Evolutionary conservation across 2,113 vertebrate genomes (phyloP).

Genomic region (Plotosus lineatus): DNA sequence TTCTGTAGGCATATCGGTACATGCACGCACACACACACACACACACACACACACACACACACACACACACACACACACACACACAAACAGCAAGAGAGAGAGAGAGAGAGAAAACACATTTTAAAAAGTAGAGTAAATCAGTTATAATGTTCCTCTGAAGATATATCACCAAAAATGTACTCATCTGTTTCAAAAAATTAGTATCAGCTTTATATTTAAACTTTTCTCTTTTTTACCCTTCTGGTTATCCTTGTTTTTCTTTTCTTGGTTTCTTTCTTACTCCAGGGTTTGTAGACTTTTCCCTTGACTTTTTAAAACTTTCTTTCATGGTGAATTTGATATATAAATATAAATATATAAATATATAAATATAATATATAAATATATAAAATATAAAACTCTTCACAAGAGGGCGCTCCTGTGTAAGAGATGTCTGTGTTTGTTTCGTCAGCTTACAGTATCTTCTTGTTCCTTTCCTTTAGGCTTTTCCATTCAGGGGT

Average conservation of each 20-base stretch:
- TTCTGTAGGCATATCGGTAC: slow-evolving; percentile 66
- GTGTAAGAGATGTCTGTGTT: not conserved
- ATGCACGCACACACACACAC: not conserved
- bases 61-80: not conserved
- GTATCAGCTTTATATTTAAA: too few relatives aligned
- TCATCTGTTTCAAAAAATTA: too few relatives aligned
- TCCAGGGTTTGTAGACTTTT: too few relatives aligned
- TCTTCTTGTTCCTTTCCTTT: not conserved
- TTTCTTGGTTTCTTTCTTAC: not conserved
- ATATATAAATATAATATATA: too few relatives aligned
- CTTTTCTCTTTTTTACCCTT: too few relatives aligned
- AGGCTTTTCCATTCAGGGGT: too few relatives aligned
- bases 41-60: not conserved
- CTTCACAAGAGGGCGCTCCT: not conserved
- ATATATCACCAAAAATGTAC: too few relatives aligned
- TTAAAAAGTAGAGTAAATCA: too few relatives aligned
- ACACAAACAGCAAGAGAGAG: not conserved
- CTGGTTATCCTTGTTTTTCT: too few relatives aligned
- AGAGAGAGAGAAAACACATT: too few relatives aligned
- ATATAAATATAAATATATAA: too few relatives aligned
- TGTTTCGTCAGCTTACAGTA: not conserved
- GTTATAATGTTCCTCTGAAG: not conserved
- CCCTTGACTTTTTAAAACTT: not conserved
- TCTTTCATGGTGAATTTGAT: not conserved
- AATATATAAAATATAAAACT: not conserved